Percentiles rank a stretch among this genome's conserved stretches.
These are phyloP conservation scores for Ellobius talpinus DNA, from an alignment of 2,113 vertebrate species.

Conservation along the genomic window DNA sequence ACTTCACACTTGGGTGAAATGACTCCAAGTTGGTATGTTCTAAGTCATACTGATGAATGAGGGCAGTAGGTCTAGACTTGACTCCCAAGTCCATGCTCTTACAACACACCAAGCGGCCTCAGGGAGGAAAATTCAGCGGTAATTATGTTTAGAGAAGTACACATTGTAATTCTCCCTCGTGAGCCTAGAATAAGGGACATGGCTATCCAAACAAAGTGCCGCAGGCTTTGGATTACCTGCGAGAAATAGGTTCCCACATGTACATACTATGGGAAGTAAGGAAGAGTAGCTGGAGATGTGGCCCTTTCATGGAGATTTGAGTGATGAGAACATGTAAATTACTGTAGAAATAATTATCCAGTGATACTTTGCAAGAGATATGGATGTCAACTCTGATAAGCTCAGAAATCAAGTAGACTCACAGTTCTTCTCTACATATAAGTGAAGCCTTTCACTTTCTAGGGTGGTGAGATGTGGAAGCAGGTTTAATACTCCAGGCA, in stretches of 20 bases:
- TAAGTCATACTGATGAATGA: neutral
- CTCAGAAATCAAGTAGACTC: neutral
- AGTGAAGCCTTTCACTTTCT: neutral
- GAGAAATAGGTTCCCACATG: constrained; percentile 23
- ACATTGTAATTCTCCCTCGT: too few species aligned
- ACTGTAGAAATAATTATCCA: neutral
- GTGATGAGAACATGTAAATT: constrained; percentile 25
- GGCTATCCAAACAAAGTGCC: constrained; percentile 10
- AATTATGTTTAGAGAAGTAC: constrained; percentile 11
- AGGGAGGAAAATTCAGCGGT: neutral
- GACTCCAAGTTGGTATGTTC: neutral
- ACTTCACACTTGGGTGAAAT: neutral
- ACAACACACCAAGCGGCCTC: neutral
- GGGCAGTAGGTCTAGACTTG: constrained; percentile 6
- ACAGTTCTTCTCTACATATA: constrained; percentile 12
- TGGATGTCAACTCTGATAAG: neutral
- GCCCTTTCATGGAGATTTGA: neutral
- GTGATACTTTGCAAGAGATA: constrained; percentile 34
- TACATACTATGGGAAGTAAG: constrained; percentile 23
- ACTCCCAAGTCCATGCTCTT: neutral
- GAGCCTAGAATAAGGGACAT: neutral
- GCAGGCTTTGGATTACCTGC: neutral
- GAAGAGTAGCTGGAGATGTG: neutral
- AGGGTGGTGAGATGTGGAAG: neutral
- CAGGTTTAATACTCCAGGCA: neutral